Percentiles rank a stretch among this genome's conserved stretches.
Conservation (phyloP, 2,888 invertebrate species). For the Drosophila atroscutellata region DNA sequence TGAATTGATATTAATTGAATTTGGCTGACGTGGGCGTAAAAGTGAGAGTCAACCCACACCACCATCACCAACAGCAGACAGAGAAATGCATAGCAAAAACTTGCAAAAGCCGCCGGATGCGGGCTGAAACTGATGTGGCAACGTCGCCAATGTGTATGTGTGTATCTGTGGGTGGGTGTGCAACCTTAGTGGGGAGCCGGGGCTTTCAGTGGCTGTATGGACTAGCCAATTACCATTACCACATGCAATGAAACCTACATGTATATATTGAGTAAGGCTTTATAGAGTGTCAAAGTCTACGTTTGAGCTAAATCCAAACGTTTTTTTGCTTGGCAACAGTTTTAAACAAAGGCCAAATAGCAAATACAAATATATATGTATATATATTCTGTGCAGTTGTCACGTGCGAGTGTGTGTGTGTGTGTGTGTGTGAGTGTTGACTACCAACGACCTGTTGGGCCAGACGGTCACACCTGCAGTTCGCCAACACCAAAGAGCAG, state of each 20-base stretch:
- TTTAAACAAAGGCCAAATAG: conserved; percentile 30
- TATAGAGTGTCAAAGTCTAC: conserved; percentile 14
- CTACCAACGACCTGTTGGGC: conserved; percentile 57
- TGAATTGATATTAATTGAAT: conserved; percentile 54
- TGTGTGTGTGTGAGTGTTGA: not conserved
- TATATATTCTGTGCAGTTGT: not conserved
- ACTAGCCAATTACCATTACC: conserved; percentile 36
- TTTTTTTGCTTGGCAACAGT: conserved; percentile 60
- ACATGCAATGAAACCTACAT: not conserved
- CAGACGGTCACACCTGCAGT: conserved; percentile 42
- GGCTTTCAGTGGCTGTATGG: conserved; percentile 32
- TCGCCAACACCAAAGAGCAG: conserved; percentile 11
- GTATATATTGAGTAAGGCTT: conserved; percentile 39
- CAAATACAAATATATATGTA: conserved; percentile 24
- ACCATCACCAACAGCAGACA: conserved; percentile 9
- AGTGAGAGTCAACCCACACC: conserved; percentile 34
- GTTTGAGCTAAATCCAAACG: conserved; percentile 29
- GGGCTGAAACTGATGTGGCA: conserved; percentile 27
- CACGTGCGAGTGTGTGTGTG: conserved; percentile 15
- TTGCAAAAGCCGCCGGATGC: conserved; percentile 37
- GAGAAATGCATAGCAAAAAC: conserved; percentile 19
- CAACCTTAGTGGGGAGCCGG: conserved; percentile 58
- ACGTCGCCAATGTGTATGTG: conserved; percentile 11
- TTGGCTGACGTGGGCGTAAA: conserved; percentile 53
- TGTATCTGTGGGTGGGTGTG: conserved; percentile 37